Base-by-base conservation (phyloP, 2,113 vertebrate species). In the Brachypteracias leptosomus region DNA sequence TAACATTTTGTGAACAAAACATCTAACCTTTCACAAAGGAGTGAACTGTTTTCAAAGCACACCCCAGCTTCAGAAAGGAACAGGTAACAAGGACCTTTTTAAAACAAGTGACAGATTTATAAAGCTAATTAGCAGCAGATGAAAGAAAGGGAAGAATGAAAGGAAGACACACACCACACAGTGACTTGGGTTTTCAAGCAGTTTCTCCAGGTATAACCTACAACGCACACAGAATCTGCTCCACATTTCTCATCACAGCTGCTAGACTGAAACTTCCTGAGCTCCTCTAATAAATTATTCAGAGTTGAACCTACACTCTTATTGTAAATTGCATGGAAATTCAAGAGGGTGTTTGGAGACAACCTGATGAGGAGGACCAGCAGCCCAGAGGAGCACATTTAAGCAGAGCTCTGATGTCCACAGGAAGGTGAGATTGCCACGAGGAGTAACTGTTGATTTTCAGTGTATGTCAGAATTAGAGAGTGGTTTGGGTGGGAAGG, bases 341-440 rank as follows among this genome's bases (percentile, higher is more conserved):
- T 52, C 77, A 52, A 67, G 44, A 62, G 88, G 36, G 33, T 35
- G 65, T 58, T 78, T 84, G 18, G 35, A 77, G 42, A 26, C 22
- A 25, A 22, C 21, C 62, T 54, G 21, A 33, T 36, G 85, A 63
- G 0, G 0, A 49, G 66, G 59, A 33, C 24, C 8, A 8, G 42
- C 0, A 73, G 68, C 68, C 40, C 73, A 44, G 40, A 17, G 16
- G 31, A 77, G 67, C 16, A 10, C 4, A 4, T 17, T n/a, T 10
- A 10, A 67, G 38, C 9, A 1, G 2, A 3, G 1, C 29, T 46
- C 13, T 0, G 1, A 17, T 0, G 1, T 14, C 54, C 35, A 13
- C 4, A 10, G 49, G 13, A 49, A 10, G 9, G 4, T 4, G 2
- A 14, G 20, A 6, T 35, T 31, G 79, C 20, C 67, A 9, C 51